phyloP scores from a whole-genome alignment of 2,888 invertebrate genomes.

The Apamea crenata region DNA sequence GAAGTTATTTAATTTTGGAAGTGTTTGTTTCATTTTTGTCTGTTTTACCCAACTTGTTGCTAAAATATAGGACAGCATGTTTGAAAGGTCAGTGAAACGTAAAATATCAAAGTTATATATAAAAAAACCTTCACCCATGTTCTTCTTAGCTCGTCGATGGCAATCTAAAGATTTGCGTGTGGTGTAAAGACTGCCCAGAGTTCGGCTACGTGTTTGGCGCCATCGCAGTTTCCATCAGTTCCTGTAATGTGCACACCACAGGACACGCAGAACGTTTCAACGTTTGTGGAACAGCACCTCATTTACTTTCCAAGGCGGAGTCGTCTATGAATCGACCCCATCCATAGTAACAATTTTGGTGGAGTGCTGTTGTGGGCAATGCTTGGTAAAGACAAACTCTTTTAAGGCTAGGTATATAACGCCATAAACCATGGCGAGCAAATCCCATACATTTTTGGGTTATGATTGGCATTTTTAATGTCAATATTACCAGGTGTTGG shows the following conservation, averaged over 20 bases:
- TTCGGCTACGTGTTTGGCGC: no score
- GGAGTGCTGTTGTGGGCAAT: not conserved
- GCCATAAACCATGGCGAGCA: not conserved
- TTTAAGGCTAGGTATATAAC: not conserved
- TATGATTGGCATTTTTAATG: not conserved
- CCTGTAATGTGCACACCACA: no score
- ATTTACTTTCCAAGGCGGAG: not conserved
- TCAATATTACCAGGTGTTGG: not conserved
- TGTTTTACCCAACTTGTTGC: not conserved
- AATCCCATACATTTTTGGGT: not conserved
- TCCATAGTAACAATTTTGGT: not conserved
- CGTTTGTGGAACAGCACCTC: not conserved
- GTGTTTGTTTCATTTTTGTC: constrained; percentile 83
- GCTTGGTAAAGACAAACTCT: not conserved
- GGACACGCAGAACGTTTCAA: not conserved
- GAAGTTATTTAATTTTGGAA: constrained; percentile 91
- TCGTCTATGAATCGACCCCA: not conserved
- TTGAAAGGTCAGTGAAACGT: not conserved
- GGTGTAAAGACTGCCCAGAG: not conserved
- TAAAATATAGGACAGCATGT: not conserved
- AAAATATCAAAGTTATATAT: not conserved
- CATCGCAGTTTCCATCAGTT: not conserved
- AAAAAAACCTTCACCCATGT: no score
- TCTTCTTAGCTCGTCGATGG: not conserved
- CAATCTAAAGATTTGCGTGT: not conserved